Conservation (phyloP, 2,797 vertebrate species). For the Capromys pilorides region DNA sequence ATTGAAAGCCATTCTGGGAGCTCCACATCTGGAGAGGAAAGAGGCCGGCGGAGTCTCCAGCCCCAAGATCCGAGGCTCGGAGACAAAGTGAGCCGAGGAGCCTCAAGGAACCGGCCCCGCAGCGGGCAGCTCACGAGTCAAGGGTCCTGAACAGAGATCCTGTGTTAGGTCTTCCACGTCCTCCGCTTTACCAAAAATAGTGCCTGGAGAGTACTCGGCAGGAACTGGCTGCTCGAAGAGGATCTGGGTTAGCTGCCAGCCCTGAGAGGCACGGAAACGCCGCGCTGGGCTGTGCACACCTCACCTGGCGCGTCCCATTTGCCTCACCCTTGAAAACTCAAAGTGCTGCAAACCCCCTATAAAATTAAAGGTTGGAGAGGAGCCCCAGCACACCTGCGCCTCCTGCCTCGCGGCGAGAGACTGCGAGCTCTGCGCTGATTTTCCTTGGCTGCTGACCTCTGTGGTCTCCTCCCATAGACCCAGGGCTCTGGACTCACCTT, state of each 20-base stretch:
- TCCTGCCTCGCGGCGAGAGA: slow-evolving; percentile 41
- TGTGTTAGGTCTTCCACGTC: slow-evolving; percentile 16
- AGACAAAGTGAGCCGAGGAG: slow-evolving; percentile 35
- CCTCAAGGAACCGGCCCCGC: not conserved
- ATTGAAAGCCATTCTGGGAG: slow-evolving; percentile 55
- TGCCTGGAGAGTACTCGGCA: slow-evolving; percentile 50
- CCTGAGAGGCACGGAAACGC: not conserved
- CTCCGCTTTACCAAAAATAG: slow-evolving; percentile 66
- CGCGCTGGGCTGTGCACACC: not conserved
- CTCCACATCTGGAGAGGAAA: slow-evolving; percentile 54
- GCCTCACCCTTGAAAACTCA: slow-evolving; percentile 1
- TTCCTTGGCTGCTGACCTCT: not conserved
- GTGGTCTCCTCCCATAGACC: not conserved
- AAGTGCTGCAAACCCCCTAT: slow-evolving; percentile 34
- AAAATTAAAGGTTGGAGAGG: slow-evolving; percentile 36
- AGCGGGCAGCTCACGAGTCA: slow-evolving; percentile 62
- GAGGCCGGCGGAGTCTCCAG: slow-evolving; percentile 48
- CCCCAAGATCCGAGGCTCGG: slow-evolving; percentile 40
- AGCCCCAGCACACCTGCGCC: not conserved
- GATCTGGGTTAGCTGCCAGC: slow-evolving; percentile 20
- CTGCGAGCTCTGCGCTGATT: not conserved
- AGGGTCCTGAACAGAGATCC: slow-evolving; percentile 65
- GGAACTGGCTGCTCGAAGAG: slow-evolving; percentile 41
- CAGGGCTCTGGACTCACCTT: not conserved
- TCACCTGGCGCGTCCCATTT: not conserved